Percentiles rank a stretch among this genome's conserved stretches.
phyloP scores from a whole-genome alignment of 2,113 vertebrate genomes.

The Macrotis lagotis region DNA sequence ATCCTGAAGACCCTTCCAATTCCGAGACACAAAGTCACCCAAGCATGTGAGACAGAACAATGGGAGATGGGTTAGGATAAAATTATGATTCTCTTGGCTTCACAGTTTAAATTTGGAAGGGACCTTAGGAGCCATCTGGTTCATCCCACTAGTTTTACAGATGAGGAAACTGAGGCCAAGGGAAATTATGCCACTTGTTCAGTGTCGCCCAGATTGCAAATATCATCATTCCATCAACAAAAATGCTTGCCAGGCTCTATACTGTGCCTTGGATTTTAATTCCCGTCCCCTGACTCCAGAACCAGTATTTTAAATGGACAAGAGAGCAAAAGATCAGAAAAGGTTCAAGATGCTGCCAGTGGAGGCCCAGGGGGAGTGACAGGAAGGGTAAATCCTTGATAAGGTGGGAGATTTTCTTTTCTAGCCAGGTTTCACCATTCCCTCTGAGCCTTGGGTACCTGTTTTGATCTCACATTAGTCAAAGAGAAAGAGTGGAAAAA shows the following conservation, averaged over 20 bases:
- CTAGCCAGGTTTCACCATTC: background rate
- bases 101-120: background rate
- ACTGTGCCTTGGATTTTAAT: background rate
- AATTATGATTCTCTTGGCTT: background rate
- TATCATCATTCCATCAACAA: background rate
- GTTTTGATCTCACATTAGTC: constrained; percentile 3
- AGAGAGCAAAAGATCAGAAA: background rate
- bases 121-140: background rate
- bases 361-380: background rate
- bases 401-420: background rate
- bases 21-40: background rate
- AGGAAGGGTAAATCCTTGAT: background rate
- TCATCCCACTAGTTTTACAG: background rate
- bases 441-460: background rate
- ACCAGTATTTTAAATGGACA: background rate
- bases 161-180: background rate
- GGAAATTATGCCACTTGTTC: background rate
- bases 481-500: background rate
- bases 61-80: background rate
- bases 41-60: background rate
- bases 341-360: background rate
- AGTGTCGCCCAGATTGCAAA: background rate
- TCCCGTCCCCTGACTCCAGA: background rate
- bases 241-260: background rate
- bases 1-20: background rate